Conservation (phyloP, 2,113 vertebrate species). For the Numida meleagris region DNA sequence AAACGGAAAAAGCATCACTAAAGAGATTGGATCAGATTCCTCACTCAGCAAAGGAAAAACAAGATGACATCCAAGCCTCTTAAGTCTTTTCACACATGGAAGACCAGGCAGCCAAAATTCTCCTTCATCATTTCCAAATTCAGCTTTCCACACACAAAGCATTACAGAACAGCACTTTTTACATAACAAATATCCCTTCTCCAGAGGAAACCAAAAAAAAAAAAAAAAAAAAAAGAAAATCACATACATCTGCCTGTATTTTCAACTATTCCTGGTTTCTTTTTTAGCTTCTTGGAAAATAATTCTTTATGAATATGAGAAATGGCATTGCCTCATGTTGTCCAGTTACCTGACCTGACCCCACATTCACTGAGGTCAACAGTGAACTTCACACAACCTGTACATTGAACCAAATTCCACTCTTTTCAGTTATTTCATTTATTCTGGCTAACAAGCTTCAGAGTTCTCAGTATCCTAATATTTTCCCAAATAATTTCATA, state of each 20-base stretch:
- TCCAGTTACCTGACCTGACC: not conserved
- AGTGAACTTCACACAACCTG: not conserved
- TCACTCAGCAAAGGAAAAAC: slow-evolving; percentile 15
- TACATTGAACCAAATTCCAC: not conserved
- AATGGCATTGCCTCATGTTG: not conserved
- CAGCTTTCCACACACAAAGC: not conserved
- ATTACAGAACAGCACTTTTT: not conserved
- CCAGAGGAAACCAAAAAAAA: not conserved
- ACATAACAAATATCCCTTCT: not conserved
- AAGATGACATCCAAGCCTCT: slow-evolving; percentile 23
- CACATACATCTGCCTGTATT: not conserved
- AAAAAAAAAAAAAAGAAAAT: not conserved
- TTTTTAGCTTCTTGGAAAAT: not conserved
- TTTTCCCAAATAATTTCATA: not conserved
- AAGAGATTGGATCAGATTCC: slow-evolving; percentile 1
- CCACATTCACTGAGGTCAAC: not conserved
- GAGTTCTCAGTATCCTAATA: not conserved
- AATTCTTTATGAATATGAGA: not conserved
- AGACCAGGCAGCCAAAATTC: slow-evolving; percentile 19
- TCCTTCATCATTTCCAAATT: slow-evolving; percentile 27
- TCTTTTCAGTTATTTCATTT: not conserved
- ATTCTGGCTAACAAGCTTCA: not conserved
- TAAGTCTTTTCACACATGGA: slow-evolving; percentile 57
- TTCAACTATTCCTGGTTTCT: not conserved
- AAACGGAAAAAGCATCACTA: not conserved